These are phyloP conservation scores for Operophtera brumata DNA, from an alignment of 2,888 invertebrate species.

Conservation along the genomic window DNA sequence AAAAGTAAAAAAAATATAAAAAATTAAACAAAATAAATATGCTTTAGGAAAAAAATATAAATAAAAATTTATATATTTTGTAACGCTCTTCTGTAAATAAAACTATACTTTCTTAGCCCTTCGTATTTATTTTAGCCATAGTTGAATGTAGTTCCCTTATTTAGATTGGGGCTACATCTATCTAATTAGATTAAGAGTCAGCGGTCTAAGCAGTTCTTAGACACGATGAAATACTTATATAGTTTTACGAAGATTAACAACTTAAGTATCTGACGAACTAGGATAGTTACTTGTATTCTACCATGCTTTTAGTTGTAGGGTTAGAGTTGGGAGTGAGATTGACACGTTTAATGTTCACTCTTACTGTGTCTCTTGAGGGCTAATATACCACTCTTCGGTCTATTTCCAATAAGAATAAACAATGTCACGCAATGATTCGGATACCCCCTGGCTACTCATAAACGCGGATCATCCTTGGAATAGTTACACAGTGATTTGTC, in stretches of 20 bases:
- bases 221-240: not conserved
- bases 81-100: constrained; percentile 16
- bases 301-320: constrained; percentile 19
- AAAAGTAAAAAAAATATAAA: constrained; percentile 10
- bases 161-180: not conserved
- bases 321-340: constrained; percentile 25
- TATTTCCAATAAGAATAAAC: not conserved
- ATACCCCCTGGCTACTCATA: no score
- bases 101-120: constrained; percentile 8
- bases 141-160: not conserved
- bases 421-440: no score
- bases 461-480: no score
- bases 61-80: constrained; percentile 14
- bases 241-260: constrained; percentile 4
- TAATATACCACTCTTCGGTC: not conserved
- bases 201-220: constrained; percentile 3
- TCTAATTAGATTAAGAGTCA: constrained; percentile 3
- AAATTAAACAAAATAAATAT: constrained; percentile 19
- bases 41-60: constrained; percentile 13
- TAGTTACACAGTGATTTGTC: no score
- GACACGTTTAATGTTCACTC: constrained; percentile 1
- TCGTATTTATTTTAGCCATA: constrained; percentile 1
- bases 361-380: constrained; percentile 3
- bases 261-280: constrained; percentile 8
- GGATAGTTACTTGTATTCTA: not conserved